Base-by-base conservation (phyloP, 1,140 invertebrate genomes). In the Conopomorpha cramerella region DNA sequence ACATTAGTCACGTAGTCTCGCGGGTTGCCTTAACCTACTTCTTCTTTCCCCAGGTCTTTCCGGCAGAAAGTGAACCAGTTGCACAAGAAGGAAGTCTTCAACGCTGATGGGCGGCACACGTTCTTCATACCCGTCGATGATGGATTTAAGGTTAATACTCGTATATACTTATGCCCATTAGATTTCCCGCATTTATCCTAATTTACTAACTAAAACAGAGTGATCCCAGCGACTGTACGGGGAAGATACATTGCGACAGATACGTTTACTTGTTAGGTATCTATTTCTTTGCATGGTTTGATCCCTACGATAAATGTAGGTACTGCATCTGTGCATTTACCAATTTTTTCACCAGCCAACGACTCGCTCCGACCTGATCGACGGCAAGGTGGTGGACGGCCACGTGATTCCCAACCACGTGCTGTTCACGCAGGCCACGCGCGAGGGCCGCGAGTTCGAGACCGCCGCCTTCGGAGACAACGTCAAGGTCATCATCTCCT, bases 61-160 rank as follows among this genome's bases (percentile, higher is more conserved):
- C 81, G 87, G 18, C 84, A 88, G 49, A 83, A 87, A 62, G 87
- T 93, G 32, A 73, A 82, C 41, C 55, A 83, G 36, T 82, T 84
- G 15, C 79, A 84, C 30, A 92, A 91, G 72, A 81, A 87, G 55
- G 81, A 86, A 16, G 79, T 92, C 19, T 93, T 90, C 61, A 84
- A 82, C 46, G 81, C 83, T 13, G 86, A 89, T 43, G 91, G 91
- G 27, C 79, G 83, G 42, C 86, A 89, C 66, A 95, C 92, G 3
- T 95, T 93, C 63, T 92, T 95, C 60, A 87, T 95, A 55, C 92
- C 92, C 6, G 85, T 93, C n/a, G 91, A 93, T 70, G 89, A 91
- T 64, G 90, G 89, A 25, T 91, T 93, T 52, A 89, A 89, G 83
- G 90, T 92, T 77, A 78, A 51, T n/a, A n/a, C n/a, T n/a, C n/a